Percentiles rank a stretch among this genome's conserved stretches.
Evolutionary conservation across 2,113 vertebrate genomes (phyloP).

Genomic region (Notiomystis cincta): DNA sequence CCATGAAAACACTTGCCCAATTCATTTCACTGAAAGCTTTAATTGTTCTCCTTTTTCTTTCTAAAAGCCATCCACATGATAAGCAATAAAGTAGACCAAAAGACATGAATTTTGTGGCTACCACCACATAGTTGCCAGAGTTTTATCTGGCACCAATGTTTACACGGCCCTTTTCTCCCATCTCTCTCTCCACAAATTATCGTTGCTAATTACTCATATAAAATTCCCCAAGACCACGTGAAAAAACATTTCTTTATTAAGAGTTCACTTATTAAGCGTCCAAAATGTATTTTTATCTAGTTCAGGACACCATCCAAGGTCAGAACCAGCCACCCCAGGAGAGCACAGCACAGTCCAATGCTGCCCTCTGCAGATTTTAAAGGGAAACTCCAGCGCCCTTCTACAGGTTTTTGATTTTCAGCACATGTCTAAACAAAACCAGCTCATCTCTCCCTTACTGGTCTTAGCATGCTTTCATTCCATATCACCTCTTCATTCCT

Average conservation of each 20-base stretch:
- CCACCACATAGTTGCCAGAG: background rate
- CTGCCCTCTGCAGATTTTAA: conserved; percentile 38
- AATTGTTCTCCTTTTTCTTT: background rate
- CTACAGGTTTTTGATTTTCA: background rate
- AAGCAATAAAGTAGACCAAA: background rate
- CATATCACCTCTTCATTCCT: background rate
- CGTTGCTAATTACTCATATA: background rate
- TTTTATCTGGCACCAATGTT: background rate
- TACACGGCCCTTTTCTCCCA: background rate
- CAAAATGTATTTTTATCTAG: background rate
- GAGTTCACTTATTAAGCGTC: background rate
- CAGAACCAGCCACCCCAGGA: background rate
- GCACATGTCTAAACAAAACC: background rate
- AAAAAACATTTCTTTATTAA: background rate
- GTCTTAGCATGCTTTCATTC: background rate
- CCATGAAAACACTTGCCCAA: background rate
- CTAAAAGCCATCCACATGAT: background rate
- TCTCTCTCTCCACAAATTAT: background rate
- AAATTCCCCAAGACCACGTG: background rate
- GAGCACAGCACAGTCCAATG: background rate
- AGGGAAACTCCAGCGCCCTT: background rate
- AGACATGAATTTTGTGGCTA: background rate
- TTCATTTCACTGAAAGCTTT: background rate
- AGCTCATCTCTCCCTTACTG: background rate
- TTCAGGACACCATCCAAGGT: background rate